A percentile compares a stretch with the other conserved stretches of the same genome.
Evolutionary conservation across 2,113 vertebrate species (phyloP).

Genomic region (Pomatostomus ruficeps): DNA sequence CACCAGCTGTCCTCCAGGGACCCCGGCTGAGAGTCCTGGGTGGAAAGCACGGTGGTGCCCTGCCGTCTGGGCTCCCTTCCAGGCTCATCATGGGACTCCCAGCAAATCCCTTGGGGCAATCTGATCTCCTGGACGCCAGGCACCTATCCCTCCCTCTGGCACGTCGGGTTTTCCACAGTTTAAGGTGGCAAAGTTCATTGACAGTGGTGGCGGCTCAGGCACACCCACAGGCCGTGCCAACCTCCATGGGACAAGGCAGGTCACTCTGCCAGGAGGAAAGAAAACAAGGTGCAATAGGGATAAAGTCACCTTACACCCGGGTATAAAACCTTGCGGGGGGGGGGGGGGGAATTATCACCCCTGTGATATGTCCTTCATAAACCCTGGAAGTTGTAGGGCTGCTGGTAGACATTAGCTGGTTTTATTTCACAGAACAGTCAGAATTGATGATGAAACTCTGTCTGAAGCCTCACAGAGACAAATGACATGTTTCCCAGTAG

Average conservation of each 20-base stretch:
- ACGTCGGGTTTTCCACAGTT: background rate
- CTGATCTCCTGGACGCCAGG: background rate
- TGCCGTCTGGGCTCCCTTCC: slow-evolving; percentile 33
- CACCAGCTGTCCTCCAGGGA: background rate
- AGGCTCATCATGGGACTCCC: slow-evolving; percentile 48
- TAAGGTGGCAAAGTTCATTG: slow-evolving; percentile 56
- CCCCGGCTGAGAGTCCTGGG: background rate
- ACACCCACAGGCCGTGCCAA: background rate
- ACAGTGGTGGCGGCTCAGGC: background rate
- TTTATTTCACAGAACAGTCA: background rate
- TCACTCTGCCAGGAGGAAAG: background rate
- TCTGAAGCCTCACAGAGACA: slow-evolving; percentile 4
- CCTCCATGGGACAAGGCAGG: background rate
- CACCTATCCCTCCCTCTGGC: slow-evolving; percentile 9
- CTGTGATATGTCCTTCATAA: fast-evolving
- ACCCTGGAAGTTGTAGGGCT: background rate
- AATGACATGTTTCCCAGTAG: slow-evolving; percentile 31
- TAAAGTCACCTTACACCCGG: background rate
- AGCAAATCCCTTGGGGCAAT: slow-evolving; percentile 45
- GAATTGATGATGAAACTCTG: slow-evolving; percentile 44
- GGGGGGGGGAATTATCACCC: background rate
- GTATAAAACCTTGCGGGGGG: background rate
- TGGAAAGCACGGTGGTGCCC: background rate
- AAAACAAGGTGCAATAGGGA: background rate
- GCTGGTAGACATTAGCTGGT: background rate